phyloP scores from a whole-genome alignment of 2,797 vertebrate genomes.

The Rhyacichthys aspro region DNA sequence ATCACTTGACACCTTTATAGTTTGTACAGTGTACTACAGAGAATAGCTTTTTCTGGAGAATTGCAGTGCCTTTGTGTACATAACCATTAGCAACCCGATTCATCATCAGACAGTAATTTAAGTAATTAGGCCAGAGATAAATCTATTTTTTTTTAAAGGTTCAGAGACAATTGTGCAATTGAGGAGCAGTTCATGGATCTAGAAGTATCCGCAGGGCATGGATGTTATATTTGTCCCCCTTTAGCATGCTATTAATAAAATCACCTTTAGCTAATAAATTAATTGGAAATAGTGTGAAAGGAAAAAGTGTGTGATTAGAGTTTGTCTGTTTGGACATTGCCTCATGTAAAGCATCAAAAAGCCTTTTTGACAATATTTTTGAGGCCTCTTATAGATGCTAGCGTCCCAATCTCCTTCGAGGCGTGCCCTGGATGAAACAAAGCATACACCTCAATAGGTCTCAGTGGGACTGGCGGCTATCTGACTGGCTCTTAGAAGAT shows the following conservation, averaged over 20 bases:
- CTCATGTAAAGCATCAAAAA: conserved; percentile 37
- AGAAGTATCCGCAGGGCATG: conserved; percentile 6
- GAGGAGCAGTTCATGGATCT: conserved; percentile 47
- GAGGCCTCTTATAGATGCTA: conserved; percentile 57
- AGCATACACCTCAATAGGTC: conserved; percentile 78
- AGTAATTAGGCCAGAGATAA: conserved; percentile 75
- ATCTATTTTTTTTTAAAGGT: conserved; percentile 60
- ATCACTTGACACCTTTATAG: conserved; percentile 68
- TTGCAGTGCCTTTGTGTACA: conserved; percentile 65
- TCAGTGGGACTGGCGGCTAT: conserved; percentile 69
- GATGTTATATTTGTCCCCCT: conserved; percentile 27
- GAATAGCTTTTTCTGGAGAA: conserved; percentile 71
- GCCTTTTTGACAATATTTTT: conserved; percentile 51
- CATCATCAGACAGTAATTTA: conserved; percentile 69
- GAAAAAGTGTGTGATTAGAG: background rate
- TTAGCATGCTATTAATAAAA: conserved; percentile 10
- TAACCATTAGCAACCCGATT: conserved; percentile 53
- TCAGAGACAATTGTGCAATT: conserved; percentile 51
- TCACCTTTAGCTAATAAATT: conserved; percentile 12
- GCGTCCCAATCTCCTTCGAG: conserved; percentile 68
- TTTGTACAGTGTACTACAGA: conserved; percentile 68
- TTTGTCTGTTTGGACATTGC: conserved; percentile 12
- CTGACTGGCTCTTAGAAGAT: conserved; percentile 75
- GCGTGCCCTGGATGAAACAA: conserved; percentile 78
- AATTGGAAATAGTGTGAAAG: background rate